Base-by-base conservation (phyloP, 2,888 invertebrate species). In the Elegia similella region DNA sequence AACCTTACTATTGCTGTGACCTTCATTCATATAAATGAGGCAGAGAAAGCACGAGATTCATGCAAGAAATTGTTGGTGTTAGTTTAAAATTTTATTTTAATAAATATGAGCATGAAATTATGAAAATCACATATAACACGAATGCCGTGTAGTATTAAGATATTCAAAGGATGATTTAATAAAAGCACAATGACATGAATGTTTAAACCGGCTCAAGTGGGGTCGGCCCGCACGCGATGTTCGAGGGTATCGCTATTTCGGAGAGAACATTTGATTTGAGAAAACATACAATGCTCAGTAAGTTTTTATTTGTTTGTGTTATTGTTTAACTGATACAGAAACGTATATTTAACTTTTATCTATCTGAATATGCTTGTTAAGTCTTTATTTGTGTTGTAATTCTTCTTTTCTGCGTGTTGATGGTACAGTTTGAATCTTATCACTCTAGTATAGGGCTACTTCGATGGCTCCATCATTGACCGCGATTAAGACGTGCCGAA, bases 111-210 rank as follows among this genome's bases (percentile, higher is more conserved):
- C 8, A 38, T 30, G 13, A 30, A 30, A 47, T 30, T 13, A 47
- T 47, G 12, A 13, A 47, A 30, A 30, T 30, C 7, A 30, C 38
- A 38, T 2, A 38, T n/a, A 30, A 47, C 29, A 13, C 30, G 29
- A 29, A 30, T 30, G 47, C 30, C 72, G 75, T 73, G 68, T 8
- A 7, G 47, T 47, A 47, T 47, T 47, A 47, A 47, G 47, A 47
- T 47, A 29, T 67, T 65, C 54, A 34, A 38, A 57, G 61, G 63
- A 64, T 64, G 64, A 66, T 68, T 69, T 67, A 60, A 63, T 60
- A 67, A 69, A 73, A 67, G 70, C 69, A 64, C 57, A 58, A 47
- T 13, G 30, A 30, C 47, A 47, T 47, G 47, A 47, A 47, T 47
- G 30, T 30, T 47, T 47, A 29, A 47, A 30, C 23, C 47, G 29